Evolutionary conservation across 1,140 invertebrate species (phyloP).

Genomic region (Medauroidea extradentata): DNA sequence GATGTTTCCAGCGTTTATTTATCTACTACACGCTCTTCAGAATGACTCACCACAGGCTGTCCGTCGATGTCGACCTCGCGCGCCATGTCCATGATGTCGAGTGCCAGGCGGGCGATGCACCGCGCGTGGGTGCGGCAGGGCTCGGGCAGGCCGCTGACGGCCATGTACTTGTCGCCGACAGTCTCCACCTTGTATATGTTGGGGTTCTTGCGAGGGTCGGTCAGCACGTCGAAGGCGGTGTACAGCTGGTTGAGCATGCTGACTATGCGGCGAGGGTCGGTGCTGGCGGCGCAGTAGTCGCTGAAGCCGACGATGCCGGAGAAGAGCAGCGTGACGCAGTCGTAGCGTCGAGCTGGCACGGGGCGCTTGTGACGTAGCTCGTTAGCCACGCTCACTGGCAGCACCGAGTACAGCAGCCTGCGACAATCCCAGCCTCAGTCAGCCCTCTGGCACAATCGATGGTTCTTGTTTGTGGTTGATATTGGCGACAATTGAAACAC

Average conservation of each 20-base stretch:
- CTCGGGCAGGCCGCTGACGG: constrained; percentile 93
- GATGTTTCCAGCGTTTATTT: too few species aligned
- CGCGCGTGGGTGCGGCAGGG: constrained; percentile 85
- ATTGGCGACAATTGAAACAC: too few species aligned
- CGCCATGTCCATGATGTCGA: constrained; percentile 95
- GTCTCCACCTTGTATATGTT: constrained; percentile 98
- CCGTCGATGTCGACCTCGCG: constrained; percentile 81
- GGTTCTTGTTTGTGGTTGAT: too few species aligned
- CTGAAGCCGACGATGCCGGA: constrained; percentile 92
- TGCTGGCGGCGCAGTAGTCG: constrained; percentile 78
- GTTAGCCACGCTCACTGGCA: constrained; percentile 89
- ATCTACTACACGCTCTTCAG: too few species aligned
- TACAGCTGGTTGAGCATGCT: constrained; percentile 88
- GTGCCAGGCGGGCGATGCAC: constrained; percentile 85
- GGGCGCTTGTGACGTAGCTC: constrained; percentile 86
- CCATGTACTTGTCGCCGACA: constrained; percentile 99
- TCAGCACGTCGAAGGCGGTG: constrained; percentile 85
- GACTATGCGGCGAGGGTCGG: constrained; percentile 81
- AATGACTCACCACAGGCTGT: constrained; percentile 78
- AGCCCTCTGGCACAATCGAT: too few species aligned
- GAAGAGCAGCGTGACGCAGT: constrained; percentile 86
- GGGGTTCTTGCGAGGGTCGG: constrained; percentile 85
- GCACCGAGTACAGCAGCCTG: constrained; percentile 88
- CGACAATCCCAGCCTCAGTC: too few species aligned
- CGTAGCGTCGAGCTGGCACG: constrained; percentile 80